A percentile compares a stretch with the other conserved stretches of the same genome.
Evolutionary conservation across 2,113 vertebrate genomes (phyloP).

Genomic region (Daubentonia madagascariensis): DNA sequence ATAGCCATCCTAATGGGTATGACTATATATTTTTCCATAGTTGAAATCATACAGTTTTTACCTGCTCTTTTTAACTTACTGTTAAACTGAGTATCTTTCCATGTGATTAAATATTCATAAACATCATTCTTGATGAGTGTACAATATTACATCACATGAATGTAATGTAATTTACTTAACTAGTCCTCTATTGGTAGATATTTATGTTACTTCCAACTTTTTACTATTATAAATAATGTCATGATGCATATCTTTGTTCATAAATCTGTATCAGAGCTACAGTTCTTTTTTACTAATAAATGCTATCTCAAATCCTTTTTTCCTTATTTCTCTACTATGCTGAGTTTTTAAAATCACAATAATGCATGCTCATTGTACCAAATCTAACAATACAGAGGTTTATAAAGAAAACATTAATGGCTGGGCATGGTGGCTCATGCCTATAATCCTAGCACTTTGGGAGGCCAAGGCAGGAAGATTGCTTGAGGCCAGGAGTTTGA

Average conservation of each 20-base stretch:
- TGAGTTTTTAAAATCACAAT: conserved; percentile 45
- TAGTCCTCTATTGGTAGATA: conserved; percentile 10
- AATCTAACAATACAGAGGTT: conserved; percentile 32
- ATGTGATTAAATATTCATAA: conserved; percentile 44
- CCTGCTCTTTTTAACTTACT: conserved; percentile 18
- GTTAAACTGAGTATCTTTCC: conserved; percentile 17
- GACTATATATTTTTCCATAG: not conserved
- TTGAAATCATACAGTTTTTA: conserved; percentile 16
- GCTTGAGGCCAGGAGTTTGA: too few relatives aligned
- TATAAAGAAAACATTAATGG: conserved; percentile 49
- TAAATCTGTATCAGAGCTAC: conserved; percentile 20
- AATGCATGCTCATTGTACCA: conserved; percentile 29
- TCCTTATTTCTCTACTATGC: conserved; percentile 43
- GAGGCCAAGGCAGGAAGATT: too few relatives aligned
- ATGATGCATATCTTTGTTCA: conserved; percentile 36
- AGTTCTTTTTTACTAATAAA: conserved; percentile 52
- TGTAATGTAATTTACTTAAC: conserved; percentile 28
- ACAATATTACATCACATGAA: conserved; percentile 11
- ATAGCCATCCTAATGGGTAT: not conserved
- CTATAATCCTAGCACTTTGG: too few relatives aligned
- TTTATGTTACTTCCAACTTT: conserved; percentile 35
- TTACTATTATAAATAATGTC: conserved; percentile 32
- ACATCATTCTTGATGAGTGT: conserved; percentile 34
- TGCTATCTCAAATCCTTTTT: conserved; percentile 15
- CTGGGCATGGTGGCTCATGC: too few relatives aligned